Evolutionary conservation across 2,888 invertebrate genomes (phyloP).

Genomic region (Nyleta sp.): DNA sequence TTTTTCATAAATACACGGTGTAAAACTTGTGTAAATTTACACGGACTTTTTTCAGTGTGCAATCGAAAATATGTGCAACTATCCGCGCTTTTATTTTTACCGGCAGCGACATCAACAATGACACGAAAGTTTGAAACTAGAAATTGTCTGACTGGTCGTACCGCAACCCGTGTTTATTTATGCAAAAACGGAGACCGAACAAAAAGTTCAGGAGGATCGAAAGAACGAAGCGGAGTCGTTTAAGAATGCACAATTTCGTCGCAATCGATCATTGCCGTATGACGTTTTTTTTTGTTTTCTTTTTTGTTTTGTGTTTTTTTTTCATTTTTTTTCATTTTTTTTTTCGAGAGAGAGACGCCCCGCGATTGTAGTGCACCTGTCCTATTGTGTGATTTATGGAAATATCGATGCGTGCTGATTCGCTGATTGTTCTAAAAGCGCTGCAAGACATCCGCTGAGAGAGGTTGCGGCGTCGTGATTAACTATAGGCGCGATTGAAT

Average conservation of each 20-base stretch:
- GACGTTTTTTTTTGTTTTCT: neutral
- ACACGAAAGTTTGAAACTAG: no score
- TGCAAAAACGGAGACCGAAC: slow-evolving; percentile 7
- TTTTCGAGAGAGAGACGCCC: no score
- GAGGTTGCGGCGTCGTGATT: neutral
- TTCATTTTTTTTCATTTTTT: no score
- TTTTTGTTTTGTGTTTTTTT: neutral
- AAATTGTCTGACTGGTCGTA: no score
- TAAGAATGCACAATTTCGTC: slow-evolving; percentile 33
- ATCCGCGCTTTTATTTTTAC: no score
- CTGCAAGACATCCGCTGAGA: neutral
- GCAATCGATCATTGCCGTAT: slow-evolving; percentile 32
- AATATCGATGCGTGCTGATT: slow-evolving; percentile 11
- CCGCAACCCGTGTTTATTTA: neutral
- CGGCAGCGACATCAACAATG: no score
- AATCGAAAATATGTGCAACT: no score
- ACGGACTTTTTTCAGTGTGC: no score
- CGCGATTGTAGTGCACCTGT: no score
- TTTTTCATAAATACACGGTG: no score
- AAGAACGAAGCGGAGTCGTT: slow-evolving; percentile 14
- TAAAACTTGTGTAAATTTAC: no score
- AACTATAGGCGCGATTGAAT: neutral
- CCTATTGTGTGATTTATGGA: slow-evolving; percentile 39
- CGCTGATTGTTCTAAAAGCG: slow-evolving; percentile 18
- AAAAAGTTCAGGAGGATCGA: neutral